Base-by-base conservation (phyloP, 1,140 invertebrate genomes). In the Drosophila lacertosa region DNA sequence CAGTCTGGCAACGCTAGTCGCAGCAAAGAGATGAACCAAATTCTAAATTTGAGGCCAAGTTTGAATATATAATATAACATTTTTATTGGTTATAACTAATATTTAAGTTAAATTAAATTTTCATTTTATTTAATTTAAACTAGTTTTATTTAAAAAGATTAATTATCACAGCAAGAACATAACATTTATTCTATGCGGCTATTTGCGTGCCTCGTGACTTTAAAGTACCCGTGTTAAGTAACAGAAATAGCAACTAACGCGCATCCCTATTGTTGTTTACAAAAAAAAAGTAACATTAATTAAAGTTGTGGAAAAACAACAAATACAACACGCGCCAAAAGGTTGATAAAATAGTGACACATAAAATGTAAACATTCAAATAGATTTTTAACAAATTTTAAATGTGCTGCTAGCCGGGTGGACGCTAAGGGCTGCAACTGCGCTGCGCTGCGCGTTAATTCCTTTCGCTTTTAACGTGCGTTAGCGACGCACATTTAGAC, bases 191-290 rank as follows among this genome's bases (percentile, higher is more conserved):
- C n/a, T n/a, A n/a, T n/a, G n/a, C n/a, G n/a, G n/a, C n/a, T n/a
- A n/a, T n/a, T n/a, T n/a, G 7, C 35, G n/a, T 26, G 11, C 35
- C 29, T 68, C 39, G 29, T 4, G 51, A 63, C 29, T 39, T 11
- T 18, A 15, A 54, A 32, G 6, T 16, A 22, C 16, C 18, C 16
- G 15, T 45, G 32, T 35, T n/a, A 22, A 47, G 10, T 32, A 22
- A 22, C 9, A 15, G 5, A 60, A 18, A 3, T 5, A 15, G 7
- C n/a, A 54, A 40, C 24, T 33, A 63, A 47, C 48, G 59, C 15
- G 7, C 66, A 70, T 33, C 67, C 9, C 60, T 65, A 70, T 70
- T 70, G 60, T 70, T 70, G 67, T 70, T 70, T 70, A 70, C 67
- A 70, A 70, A 70, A 70, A 69, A 69, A 69, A 50, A 64, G n/a